Conservation (phyloP, 2,113 vertebrate genomes). For the Thalassarche chlororhynchos region DNA sequence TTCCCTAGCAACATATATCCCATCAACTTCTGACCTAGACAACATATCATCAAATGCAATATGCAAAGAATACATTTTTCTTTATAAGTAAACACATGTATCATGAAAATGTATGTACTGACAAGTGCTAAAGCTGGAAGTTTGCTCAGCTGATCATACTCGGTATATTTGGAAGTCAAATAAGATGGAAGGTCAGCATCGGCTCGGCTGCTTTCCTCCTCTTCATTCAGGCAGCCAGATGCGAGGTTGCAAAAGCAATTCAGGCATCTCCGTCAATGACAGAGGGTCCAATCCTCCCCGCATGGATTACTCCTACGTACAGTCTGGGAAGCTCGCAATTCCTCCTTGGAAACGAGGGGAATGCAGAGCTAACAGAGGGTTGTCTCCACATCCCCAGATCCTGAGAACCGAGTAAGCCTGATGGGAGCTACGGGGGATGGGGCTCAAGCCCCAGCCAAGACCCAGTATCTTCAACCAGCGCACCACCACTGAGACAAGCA, state of each 20-base stretch:
- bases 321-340: slow-evolving; percentile 56
- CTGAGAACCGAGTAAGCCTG: neutral
- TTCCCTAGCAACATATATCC: neutral
- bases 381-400: neutral
- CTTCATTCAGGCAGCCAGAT: slow-evolving; percentile 50
- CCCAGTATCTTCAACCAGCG: neutral
- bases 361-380: slow-evolving; percentile 13
- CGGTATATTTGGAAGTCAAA: slow-evolving; percentile 15
- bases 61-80: neutral
- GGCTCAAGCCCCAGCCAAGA: neutral
- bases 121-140: slow-evolving; percentile 23
- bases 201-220: slow-evolving; percentile 12
- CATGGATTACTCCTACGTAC: slow-evolving; percentile 49
- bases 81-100: neutral
- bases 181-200: neutral
- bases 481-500: neutral
- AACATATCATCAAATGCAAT: neutral
- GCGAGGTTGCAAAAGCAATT: slow-evolving; percentile 56
- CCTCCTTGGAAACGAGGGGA: slow-evolving; percentile 48
- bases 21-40: neutral
- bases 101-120: neutral
- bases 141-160: neutral
- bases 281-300: slow-evolving; percentile 44
- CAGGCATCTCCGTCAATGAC: slow-evolving; percentile 44
- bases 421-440: neutral